Conservation (phyloP, 2,113 vertebrate species). For the Athene cunicularia region DNA sequence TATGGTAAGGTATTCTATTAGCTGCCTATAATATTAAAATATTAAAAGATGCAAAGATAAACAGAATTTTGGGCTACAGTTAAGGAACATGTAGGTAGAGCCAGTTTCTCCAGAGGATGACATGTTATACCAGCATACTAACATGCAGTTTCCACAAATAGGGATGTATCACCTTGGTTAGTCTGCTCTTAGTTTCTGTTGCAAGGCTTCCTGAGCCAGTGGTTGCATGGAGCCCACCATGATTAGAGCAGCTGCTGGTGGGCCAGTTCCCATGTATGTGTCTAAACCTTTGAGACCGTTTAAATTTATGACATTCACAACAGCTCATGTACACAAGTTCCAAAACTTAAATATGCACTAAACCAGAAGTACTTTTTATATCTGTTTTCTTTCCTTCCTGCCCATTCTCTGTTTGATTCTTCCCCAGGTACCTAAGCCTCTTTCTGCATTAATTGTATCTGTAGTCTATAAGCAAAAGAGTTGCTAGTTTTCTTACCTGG, state of each 20-base stretch:
- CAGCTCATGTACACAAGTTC: background rate
- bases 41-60: background rate
- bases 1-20: background rate
- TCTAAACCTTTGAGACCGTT: background rate
- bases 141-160: background rate
- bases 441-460: background rate
- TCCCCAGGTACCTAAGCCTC: background rate
- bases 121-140: background rate
- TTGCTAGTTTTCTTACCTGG: slow-evolving; percentile 81
- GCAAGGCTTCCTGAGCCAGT: background rate
- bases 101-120: background rate
- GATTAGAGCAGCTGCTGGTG: background rate
- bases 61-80: background rate
- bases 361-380: background rate
- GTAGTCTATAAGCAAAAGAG: background rate
- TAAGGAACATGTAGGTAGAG: background rate
- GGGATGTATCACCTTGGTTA: background rate
- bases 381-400: background rate
- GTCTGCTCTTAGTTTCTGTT: background rate
- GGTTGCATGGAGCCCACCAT: background rate
- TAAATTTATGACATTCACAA: background rate
- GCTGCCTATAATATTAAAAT: background rate
- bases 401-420: background rate
- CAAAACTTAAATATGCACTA: background rate
- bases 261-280: background rate